Evolutionary conservation across 2,113 vertebrate species (phyloP), one percentile per base, ranked within the genome.

Genomic region (Procavia capensis): DNA sequence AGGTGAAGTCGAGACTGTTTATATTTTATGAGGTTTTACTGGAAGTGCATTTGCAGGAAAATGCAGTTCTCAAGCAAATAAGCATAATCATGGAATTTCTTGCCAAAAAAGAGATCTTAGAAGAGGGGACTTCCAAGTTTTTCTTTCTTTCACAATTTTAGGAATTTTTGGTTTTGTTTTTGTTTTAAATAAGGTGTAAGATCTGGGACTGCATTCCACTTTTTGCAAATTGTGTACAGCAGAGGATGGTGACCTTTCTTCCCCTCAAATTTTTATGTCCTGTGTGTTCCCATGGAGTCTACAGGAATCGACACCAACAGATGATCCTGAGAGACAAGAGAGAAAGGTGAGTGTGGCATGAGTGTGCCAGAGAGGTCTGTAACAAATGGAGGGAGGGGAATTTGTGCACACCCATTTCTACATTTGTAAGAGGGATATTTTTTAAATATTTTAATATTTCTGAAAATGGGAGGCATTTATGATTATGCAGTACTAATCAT

Each of bases 61-160:
- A 92, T 11, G 82, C 80, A 94, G 64, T 43, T 83, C 92, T 83
- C 43, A 94, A 83, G n/a, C 25, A 93, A 92, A 84, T 81, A 59
- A 90, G 43, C 87, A 93, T 88, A 91, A 88, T 87, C 79, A 83
- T 20, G 39, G 16, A 75, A 92, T 96, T 64, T 72, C 39, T 93
- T 95, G 85, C 88, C 95, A 97, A 91, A 85, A 95, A 92, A 25
- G 66, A 96, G 92, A 83, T 85, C 57, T 90, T 79, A 79, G 50
- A 81, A 79, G 83, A 96, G 93, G 64, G 90, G 54, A 97, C 95
- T 96, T 96, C 94, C 92, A 85, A 91, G 36, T 11, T 74, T 78
- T 85, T 91, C 34, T 70, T 95, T 80, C 70, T 83, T 94, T 96
- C 82, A 54, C 72, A 83, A 70, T 47, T 95, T 5, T 75, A 54